These are phyloP conservation scores for Glaucomys volans DNA, from an alignment of 2,113 vertebrate species.

Conservation along the genomic window DNA sequence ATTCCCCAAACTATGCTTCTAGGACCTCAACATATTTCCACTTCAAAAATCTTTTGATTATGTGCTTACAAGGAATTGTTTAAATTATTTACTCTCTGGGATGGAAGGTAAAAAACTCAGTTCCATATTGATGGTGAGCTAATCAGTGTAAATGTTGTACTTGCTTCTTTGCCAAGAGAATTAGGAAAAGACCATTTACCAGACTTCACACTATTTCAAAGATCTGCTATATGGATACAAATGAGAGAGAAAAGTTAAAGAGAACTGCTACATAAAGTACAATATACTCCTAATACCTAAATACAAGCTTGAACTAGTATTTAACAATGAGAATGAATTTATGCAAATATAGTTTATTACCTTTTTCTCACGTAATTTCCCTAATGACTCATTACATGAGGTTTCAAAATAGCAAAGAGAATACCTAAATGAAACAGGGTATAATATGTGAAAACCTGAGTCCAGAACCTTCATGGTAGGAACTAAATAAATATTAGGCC, in stretches of 20 bases:
- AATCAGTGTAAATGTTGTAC: background rate
- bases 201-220: background rate
- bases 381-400: background rate
- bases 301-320: slow-evolving; percentile 12
- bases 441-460: background rate
- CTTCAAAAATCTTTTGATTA: slow-evolving; percentile 42
- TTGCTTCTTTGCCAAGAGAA: slow-evolving; percentile 6
- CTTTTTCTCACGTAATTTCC: background rate
- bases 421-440: background rate
- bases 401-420: background rate
- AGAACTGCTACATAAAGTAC: background rate
- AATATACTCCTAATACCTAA: background rate
- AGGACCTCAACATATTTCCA: background rate
- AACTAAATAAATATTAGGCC: background rate
- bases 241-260: background rate
- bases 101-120: background rate
- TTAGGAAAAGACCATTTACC: background rate
- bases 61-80: background rate
- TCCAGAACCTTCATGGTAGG: background rate
- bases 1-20: background rate
- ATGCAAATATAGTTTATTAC: slow-evolving; percentile 14
- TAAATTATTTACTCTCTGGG: background rate
- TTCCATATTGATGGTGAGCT: background rate
- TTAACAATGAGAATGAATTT: slow-evolving; percentile 28
- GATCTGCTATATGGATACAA: background rate